Evolutionary conservation across 1,140 invertebrate genomes (phyloP), one percentile per base, ranked within the genome.

Genomic region (Fopius arisanus): DNA sequence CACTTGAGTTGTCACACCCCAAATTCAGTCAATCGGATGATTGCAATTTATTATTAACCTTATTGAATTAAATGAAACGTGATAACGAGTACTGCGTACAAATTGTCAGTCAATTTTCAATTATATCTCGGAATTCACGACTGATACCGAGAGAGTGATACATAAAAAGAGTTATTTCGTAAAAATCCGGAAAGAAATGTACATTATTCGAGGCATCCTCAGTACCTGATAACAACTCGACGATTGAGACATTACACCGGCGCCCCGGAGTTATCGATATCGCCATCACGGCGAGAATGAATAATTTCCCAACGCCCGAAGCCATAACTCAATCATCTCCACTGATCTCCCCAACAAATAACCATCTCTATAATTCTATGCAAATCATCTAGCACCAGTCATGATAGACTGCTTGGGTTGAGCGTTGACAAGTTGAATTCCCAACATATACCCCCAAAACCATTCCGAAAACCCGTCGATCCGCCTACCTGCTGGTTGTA

Each of bases 341-440:
- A 67, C 31, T 23, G 23, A 67, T 67, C 66, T 67, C 66, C 4
- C 33, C 9, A 43, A 14, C 37, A 40, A 40, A 26, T 65, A 21
- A 65, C 19, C 40, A 66, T 72, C 43, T 21, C 33, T 51, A 71
- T 41, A 66, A 72, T 72, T 69, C 63, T n/a, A 66, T 62, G 40
- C 63, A 66, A 72, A 72, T 72, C 62, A 66, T 23, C 63, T 41
- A 48, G 29, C 10, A 31, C 67, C 23, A 9, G 23, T n/a, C 1
- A 59, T 59, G 54, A 59, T 26, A 28, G 23, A 59, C 54, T 19
- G 23, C 23, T 28, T 1, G 10, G 6, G 21, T 59, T 26, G n/a
- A 29, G 14, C 37, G 62, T 69, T 37, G 48, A 69, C 72, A 69
- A 59, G 54, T 1, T 74, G 33, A 67, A 67, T 67, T 67, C 72